Evolutionary conservation across 64 coral and sea anemone genomes (phyloP).

Genomic region (Anthopleura sola): DNA sequence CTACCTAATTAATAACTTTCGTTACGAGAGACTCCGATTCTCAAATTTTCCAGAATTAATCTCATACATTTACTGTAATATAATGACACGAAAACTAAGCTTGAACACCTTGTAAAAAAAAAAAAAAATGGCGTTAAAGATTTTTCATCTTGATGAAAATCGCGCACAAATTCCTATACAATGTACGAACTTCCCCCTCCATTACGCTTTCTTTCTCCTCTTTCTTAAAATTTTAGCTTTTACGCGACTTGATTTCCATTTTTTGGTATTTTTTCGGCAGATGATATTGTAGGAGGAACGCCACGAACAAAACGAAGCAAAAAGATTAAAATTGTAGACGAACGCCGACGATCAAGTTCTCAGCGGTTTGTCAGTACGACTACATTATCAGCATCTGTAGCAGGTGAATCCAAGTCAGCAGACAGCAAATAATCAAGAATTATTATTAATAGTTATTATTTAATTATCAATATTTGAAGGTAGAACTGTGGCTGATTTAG

Average conservation of each 20-base stretch:
- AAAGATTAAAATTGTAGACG: constrained; percentile 12
- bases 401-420: not conserved
- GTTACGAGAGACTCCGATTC: no score
- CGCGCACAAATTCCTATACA: no score
- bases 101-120: no score
- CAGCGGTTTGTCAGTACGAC: constrained; percentile 47
- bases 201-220: no score
- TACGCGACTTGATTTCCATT: not conserved
- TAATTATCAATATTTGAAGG: not conserved
- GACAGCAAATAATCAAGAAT: not conserved
- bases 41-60: no score
- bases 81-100: no score
- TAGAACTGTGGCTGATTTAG: not conserved
- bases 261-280: not conserved
- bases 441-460: not conserved
- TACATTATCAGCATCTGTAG: not conserved
- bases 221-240: not conserved
- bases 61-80: no score
- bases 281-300: constrained; percentile 56
- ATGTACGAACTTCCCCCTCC: no score
- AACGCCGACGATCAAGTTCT: constrained; percentile 44
- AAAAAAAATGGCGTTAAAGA: no score
- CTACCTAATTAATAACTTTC: no score
- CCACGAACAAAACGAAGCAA: constrained; percentile 34
- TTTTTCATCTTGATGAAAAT: no score